A percentile compares a stretch with the other conserved stretches of the same genome.
Conservation (phyloP, 2,797 vertebrate species). For the Diplodus sargus region DNA sequence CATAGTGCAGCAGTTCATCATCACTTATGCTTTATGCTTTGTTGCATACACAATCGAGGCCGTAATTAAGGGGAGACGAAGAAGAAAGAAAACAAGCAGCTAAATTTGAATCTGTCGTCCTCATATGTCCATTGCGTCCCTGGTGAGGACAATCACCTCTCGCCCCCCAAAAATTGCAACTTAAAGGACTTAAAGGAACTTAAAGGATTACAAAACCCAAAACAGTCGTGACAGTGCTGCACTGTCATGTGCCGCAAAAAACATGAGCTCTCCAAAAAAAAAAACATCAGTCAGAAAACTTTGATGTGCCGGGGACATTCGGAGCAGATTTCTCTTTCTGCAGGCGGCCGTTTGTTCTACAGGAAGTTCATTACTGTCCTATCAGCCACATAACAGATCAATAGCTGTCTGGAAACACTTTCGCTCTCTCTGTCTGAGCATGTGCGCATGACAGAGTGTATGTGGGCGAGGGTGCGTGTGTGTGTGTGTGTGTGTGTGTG, state of each 20-base stretch:
- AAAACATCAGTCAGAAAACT: slow-evolving; percentile 32
- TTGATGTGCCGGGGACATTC: slow-evolving; percentile 39
- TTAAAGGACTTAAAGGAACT: slow-evolving; percentile 18
- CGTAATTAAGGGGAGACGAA: background rate
- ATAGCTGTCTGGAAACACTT: slow-evolving; percentile 73
- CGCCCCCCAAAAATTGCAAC: slow-evolving; percentile 13
- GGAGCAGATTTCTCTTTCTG: slow-evolving; percentile 39
- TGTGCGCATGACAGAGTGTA: slow-evolving; percentile 34
- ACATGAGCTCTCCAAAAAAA: slow-evolving; percentile 9
- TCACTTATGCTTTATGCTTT: slow-evolving; percentile 12
- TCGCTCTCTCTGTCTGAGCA: slow-evolving; percentile 32
- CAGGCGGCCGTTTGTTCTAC: slow-evolving; percentile 55
- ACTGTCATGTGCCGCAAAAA: slow-evolving; percentile 13
- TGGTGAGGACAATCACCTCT: background rate
- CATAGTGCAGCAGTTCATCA: slow-evolving; percentile 14
- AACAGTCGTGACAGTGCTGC: slow-evolving; percentile 6
- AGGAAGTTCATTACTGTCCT: slow-evolving; percentile 73
- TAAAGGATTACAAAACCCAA: slow-evolving; percentile 2
- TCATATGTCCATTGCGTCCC: background rate
- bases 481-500: background rate
- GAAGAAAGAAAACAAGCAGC: background rate
- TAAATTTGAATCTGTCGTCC: background rate
- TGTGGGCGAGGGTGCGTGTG: background rate
- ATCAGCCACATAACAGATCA: slow-evolving; percentile 70
- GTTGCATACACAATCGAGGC: background rate